Conservation (phyloP, 2,888 invertebrate genomes). For the Heteromurus nitidus region DNA sequence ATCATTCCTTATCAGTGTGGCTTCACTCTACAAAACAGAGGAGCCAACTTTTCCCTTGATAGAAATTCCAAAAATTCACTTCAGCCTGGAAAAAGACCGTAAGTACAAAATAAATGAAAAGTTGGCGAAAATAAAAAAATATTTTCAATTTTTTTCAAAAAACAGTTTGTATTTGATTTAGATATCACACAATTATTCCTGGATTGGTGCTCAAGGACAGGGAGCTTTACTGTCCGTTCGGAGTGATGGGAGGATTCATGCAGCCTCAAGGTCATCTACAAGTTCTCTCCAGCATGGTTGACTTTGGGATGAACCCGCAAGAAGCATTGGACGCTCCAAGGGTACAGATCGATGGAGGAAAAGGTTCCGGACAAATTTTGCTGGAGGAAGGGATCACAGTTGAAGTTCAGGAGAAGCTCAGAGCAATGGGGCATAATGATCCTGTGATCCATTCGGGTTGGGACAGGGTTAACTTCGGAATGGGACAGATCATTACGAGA, state of each 20-base stretch:
- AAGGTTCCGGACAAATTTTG: slow-evolving; percentile 61
- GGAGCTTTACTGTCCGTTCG: slow-evolving; percentile 69
- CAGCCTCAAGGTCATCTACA: slow-evolving; percentile 73
- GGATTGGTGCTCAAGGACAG: slow-evolving; percentile 71
- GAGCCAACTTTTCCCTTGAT: slow-evolving; percentile 71
- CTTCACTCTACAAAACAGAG: slow-evolving; percentile 75
- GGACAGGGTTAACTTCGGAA: slow-evolving; percentile 63
- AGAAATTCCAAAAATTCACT: slow-evolving; percentile 60
- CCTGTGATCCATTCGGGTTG: slow-evolving; percentile 56
- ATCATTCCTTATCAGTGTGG: slow-evolving; percentile 76
- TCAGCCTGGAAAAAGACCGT: slow-evolving; percentile 71
- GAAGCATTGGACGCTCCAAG: slow-evolving; percentile 71
- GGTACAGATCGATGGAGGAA: slow-evolving; percentile 67
- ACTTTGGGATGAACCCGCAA: slow-evolving; percentile 72
- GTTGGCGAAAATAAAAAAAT: too few species aligned
- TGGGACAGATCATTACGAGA: slow-evolving; percentile 70
- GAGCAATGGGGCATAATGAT: slow-evolving; percentile 67
- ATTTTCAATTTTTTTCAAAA: not conserved
- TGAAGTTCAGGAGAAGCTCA: slow-evolving; percentile 50
- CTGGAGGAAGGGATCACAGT: slow-evolving; percentile 70
- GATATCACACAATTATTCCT: slow-evolving; percentile 73
- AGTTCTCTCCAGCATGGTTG: slow-evolving; percentile 71
- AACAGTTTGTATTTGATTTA: slow-evolving; percentile 5
- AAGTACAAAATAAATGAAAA: slow-evolving; percentile 14
- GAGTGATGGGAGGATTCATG: slow-evolving; percentile 69